Percentiles rank a stretch among this genome's conserved stretches.
phyloP scores from a whole-genome alignment of 2,888 invertebrate species.

The Dusona sp. region DNA sequence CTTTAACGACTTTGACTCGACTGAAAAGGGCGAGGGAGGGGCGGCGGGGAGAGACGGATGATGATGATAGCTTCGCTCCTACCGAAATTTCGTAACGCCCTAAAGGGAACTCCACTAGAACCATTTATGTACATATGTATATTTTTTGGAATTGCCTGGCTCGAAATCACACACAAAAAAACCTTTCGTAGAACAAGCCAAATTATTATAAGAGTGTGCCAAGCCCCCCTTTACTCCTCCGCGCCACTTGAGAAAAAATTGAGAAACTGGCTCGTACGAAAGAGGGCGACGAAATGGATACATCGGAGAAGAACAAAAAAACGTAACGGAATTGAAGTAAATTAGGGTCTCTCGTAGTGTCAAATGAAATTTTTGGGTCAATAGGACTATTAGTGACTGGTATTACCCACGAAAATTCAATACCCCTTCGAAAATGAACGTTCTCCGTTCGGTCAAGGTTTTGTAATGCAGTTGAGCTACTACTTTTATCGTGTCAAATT shows the following conservation, averaged over 20 bases:
- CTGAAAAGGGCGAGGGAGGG: slow-evolving; percentile 25
- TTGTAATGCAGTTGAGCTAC: background rate
- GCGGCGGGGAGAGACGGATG: slow-evolving; percentile 16
- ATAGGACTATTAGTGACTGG: background rate
- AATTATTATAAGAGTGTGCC: slow-evolving; percentile 16
- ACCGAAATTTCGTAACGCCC: slow-evolving; percentile 33
- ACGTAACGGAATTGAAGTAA: slow-evolving; percentile 12
- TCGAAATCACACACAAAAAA: background rate
- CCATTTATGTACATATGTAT: slow-evolving; percentile 7
- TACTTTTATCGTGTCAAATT: background rate
- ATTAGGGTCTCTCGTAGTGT: slow-evolving; percentile 1
- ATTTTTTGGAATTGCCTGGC: background rate
- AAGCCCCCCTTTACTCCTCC: background rate
- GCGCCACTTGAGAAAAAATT: background rate
- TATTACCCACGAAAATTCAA: slow-evolving; percentile 5
- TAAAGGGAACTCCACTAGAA: slow-evolving; percentile 16
- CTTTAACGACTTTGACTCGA: slow-evolving; percentile 32
- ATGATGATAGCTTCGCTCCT: slow-evolving; percentile 45
- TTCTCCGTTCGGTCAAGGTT: background rate
- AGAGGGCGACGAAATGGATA: slow-evolving; percentile 17
- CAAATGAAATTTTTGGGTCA: slow-evolving; percentile 22
- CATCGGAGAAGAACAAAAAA: background rate
- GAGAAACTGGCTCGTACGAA: slow-evolving; percentile 6
- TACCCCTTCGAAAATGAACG: background rate
- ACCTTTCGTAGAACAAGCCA: background rate